Evolutionary conservation across 2,113 vertebrate species (phyloP), one percentile per base, ranked within the genome.

Genomic region (Cavia aperea): DNA sequence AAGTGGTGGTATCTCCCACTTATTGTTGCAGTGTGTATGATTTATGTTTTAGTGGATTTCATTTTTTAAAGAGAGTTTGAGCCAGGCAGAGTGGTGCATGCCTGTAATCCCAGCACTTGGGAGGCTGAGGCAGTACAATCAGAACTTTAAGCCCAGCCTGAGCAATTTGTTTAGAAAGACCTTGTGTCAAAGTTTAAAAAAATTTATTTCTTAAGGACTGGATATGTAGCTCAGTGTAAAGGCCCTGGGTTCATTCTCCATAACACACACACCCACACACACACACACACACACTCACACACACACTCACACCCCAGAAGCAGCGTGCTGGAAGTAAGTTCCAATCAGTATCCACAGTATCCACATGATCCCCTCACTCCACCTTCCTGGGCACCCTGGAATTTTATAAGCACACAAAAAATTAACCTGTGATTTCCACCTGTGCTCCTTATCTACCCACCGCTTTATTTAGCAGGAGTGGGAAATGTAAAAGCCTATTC

Each of bases 301-400:
- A 63, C 56, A 19, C 56, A 58, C 56, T 36, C 65, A 16, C 11
- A 43, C 39, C 46, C 16, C 39, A 43, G 43, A 18, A 77, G 73
- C 46, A 29, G 26, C 26, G 9, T 31, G 21, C 36, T 62, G 7
- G 24, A n/a, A 2, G 66, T 0, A 0, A 10, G 26, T 29, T 90
- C 33, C 24, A 31, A 58, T 39, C 24, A 13, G 26, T 21, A 58
- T 21, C 72, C 33, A 0, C 24, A 13, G 26, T 21, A 58, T 21
- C 72, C 33, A 0, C 4, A 0, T 26, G 23, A 11, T 24, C 23
- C 7, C 6, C 36, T 63, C 39, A 39, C 39, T 39, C 12, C 21
- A 31, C 23, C 14, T 4, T 58, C 31, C 5, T 56, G 7, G 2
- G 14, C 46, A 12, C 26, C 39, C n/a, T 19, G 12, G 86, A 87